phyloP scores from a whole-genome alignment of 2,797 vertebrate species.

The Onychomys leucogaster region DNA sequence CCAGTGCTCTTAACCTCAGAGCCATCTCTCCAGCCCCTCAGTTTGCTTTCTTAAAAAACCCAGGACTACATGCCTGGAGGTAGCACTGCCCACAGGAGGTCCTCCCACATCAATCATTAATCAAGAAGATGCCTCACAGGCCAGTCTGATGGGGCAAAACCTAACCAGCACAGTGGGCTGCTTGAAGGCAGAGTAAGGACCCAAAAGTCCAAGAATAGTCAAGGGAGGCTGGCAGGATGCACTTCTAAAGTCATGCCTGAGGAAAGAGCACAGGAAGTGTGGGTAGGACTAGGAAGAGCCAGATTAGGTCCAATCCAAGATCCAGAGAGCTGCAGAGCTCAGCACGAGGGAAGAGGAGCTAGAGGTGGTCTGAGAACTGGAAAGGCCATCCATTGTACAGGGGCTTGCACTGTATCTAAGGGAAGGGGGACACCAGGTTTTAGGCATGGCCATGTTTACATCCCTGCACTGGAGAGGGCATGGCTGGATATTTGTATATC shows the following conservation, averaged over 20 bases:
- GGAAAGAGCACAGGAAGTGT: neutral
- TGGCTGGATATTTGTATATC: neutral
- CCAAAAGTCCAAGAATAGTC: neutral
- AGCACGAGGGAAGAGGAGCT: neutral
- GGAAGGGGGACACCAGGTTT: too few species aligned
- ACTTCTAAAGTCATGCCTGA: neutral
- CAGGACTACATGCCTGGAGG: neutral
- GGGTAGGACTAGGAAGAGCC: neutral
- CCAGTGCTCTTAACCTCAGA: too few species aligned
- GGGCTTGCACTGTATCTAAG: neutral
- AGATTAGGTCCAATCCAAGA: neutral
- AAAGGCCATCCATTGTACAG: neutral
- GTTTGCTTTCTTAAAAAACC: neutral
- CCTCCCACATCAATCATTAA: neutral
- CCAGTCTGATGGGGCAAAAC: neutral
- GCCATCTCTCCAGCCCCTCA: too few species aligned
- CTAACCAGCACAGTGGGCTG: neutral
- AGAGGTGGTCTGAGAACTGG: neutral
- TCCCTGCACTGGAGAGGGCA: accelerated
- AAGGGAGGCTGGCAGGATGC: neutral
- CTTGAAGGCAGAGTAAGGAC: neutral
- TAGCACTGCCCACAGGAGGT: too few species aligned
- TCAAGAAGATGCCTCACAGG: neutral
- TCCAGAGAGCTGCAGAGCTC: neutral
- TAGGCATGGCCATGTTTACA: neutral